Evolutionary conservation across 2,113 vertebrate genomes (phyloP).

Genomic region (Piaya cayana): DNA sequence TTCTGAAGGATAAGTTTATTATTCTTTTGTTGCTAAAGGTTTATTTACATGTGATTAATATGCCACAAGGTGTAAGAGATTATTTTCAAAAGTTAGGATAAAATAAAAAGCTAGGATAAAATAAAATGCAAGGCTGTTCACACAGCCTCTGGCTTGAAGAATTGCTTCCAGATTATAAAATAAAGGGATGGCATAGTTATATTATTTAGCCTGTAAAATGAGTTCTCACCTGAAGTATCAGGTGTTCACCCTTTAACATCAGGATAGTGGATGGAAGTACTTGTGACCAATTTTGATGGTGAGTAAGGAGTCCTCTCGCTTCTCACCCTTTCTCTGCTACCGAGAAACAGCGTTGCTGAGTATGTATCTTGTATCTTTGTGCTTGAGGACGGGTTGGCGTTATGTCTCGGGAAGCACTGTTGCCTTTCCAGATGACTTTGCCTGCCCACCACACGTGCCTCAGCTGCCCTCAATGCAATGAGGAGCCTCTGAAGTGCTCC

Average conservation of each 20-base stretch:
- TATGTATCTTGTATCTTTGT: neutral
- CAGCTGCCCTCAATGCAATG: neutral
- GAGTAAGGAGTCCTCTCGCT: neutral
- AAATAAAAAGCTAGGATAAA: neutral
- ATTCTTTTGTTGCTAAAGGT: neutral
- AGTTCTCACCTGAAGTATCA: neutral
- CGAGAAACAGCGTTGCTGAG: neutral
- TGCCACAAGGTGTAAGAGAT: neutral
- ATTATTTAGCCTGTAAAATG: neutral
- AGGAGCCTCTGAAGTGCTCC: neutral
- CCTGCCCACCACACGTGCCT: rapidly evolving
- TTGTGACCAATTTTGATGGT: neutral
- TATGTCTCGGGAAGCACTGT: rapidly evolving
- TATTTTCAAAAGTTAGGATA: neutral
- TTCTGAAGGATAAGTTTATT: neutral
- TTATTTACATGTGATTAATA: neutral
- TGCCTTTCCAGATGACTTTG: neutral
- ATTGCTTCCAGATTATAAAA: neutral
- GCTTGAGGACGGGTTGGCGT: neutral
- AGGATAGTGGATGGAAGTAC: neutral
- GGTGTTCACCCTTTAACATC: neutral
- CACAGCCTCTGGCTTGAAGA: neutral
- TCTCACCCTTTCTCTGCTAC: neutral
- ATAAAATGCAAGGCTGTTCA: neutral
- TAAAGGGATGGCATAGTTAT: neutral